phyloP scores from a whole-genome alignment of 2,888 invertebrate genomes.

The Prenolepis imparis region DNA sequence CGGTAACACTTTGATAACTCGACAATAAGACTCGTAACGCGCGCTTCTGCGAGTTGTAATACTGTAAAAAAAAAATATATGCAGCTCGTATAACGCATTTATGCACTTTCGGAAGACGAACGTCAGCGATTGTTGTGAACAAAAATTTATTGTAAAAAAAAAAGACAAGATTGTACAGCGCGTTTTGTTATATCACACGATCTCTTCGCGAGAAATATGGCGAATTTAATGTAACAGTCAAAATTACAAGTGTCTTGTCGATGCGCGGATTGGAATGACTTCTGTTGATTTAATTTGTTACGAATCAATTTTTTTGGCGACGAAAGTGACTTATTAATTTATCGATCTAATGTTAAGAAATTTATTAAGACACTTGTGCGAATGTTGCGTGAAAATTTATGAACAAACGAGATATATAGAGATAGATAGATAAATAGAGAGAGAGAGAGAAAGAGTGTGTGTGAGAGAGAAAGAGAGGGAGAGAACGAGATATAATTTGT shows the following conservation, averaged over 20 bases:
- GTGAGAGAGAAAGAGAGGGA: too few relatives aligned
- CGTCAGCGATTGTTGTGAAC: background rate
- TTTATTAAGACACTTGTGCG: slow-evolving; percentile 19
- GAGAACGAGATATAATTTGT: slow-evolving; percentile 16
- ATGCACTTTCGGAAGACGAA: background rate
- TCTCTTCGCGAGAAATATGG: background rate
- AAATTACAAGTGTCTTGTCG: slow-evolving; percentile 18
- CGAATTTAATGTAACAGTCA: background rate
- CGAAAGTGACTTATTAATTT: slow-evolving; percentile 38
- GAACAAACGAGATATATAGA: background rate
- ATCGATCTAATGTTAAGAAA: slow-evolving; percentile 30
- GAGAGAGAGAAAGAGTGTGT: too few relatives aligned
- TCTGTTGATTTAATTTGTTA: slow-evolving; percentile 31
- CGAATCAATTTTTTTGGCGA: slow-evolving; percentile 26
- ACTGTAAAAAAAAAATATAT: background rate
- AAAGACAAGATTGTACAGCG: slow-evolving; percentile 6
- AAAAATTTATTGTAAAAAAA: slow-evolving; percentile 1
- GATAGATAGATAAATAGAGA: background rate
- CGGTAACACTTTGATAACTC: slow-evolving; percentile 5
- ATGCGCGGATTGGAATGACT: background rate
- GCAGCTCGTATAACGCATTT: slow-evolving; percentile 13
- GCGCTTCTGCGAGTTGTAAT: background rate
- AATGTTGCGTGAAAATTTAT: slow-evolving; percentile 23
- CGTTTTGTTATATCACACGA: slow-evolving; percentile 6
- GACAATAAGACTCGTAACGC: background rate